Evolutionary conservation across 2,797 vertebrate genomes (phyloP).

Genomic region (Poeciliopsis presidionis): DNA sequence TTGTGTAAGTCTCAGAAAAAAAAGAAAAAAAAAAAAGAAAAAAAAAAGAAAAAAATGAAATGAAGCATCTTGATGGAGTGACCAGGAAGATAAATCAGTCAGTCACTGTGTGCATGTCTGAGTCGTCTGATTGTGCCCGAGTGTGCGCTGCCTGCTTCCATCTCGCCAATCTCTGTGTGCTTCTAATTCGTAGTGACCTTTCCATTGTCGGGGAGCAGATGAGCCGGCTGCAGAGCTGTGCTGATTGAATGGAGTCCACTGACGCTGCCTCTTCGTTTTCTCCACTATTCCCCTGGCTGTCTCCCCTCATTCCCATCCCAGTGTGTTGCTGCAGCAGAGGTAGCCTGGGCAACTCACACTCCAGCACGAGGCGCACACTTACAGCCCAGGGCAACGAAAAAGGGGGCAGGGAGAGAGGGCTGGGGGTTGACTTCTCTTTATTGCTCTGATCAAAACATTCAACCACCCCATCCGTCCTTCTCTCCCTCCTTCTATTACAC

Average conservation of each 20-base stretch:
- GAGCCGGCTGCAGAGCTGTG: conserved; percentile 55
- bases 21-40: conserved; percentile 5
- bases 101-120: conserved; percentile 25
- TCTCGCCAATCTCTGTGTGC: conserved; percentile 60
- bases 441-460: conserved; percentile 79
- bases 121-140: conserved; percentile 35
- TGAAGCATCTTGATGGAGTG: conserved; percentile 36
- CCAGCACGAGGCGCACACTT: conserved; percentile 23
- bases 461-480: conserved; percentile 60
- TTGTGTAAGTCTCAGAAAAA: conserved; percentile 43
- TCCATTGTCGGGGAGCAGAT: conserved; percentile 75
- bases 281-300: conserved; percentile 76
- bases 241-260: conserved; percentile 77
- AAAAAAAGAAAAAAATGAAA: conserved; percentile 34
- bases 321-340: conserved; percentile 64
- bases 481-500: conserved; percentile 63
- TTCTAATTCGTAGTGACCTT: conserved; percentile 77
- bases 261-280: conserved; percentile 69
- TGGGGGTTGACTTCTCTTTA: conserved; percentile 59
- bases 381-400: conserved; percentile 61
- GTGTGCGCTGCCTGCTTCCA: conserved; percentile 52
- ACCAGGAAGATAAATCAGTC: conserved; percentile 38
- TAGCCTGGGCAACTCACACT: conserved; percentile 38
- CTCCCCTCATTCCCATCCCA: conserved; percentile 74
- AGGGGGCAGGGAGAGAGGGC: conserved; percentile 38